Base-by-base conservation (phyloP, 2,113 vertebrate genomes). In the Scortum barcoo region DNA sequence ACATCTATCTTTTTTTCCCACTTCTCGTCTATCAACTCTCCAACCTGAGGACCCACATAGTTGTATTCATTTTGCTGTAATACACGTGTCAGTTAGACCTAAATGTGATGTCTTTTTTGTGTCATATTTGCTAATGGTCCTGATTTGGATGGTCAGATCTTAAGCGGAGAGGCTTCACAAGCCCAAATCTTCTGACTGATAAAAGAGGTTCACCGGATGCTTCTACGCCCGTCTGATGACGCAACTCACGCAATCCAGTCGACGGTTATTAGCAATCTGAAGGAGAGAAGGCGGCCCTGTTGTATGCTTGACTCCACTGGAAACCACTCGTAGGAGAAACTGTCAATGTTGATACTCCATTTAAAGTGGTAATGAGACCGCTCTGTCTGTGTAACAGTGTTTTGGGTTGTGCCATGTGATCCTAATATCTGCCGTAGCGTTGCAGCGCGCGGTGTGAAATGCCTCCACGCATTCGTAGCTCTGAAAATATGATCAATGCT, bases 311-410 rank as follows among this genome's bases (percentile, higher is more conserved):
- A 75, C 56, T 81, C 51, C 30, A 54, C 8, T 71, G 69, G 68
- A 68, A 77, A 68, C 61, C 73, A 66, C 60, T 80, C 72, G 67
- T 17, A 78, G n/a, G 30, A 63, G 73, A 84, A 67, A 44, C 22
- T 56, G 19, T 78, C 50, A 66, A 20, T 63, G 58, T 79, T 76
- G 57, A 48, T 61, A n/a, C 20, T 50, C 82, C 13, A 67, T 72
- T 73, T 26, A 78, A 60, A 80, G 69, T 56, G 56, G 5, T 75
- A 63, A 83, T 80, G 36, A 80, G 62, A 70, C 61, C 1, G 63
- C 63, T 83, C 24, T 26, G 14, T 86, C 50, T 54, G 62, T 51
- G 33, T n/a, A 57, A 48, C 12, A 3, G 30, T 78, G 57, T 66
- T 73, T 74, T 28, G 51, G 57, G 14, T 42, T 76, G 30, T 54